These are phyloP conservation scores for Heterodera carotae DNA, from an alignment of 1,140 invertebrate species.

Conservation along the genomic window DNA sequence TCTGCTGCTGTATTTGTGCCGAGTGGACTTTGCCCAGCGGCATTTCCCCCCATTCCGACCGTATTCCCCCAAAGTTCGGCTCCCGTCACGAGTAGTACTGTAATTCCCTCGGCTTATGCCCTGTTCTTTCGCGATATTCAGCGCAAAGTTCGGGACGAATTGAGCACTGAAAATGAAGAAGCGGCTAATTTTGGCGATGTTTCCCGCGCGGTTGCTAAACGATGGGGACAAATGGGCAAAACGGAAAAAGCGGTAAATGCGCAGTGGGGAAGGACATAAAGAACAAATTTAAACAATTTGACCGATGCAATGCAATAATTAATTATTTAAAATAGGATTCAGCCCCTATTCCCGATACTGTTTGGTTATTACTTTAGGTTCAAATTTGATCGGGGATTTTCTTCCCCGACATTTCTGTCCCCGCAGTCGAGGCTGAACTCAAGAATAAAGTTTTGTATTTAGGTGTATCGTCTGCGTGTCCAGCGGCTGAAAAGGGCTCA, in stretches of 20 bases:
- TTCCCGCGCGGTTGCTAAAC: not conserved
- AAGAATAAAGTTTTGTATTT: no score
- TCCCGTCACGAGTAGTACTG: not conserved
- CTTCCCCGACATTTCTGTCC: no score
- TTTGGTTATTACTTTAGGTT: no score
- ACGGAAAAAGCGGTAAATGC: slow-evolving; percentile 16
- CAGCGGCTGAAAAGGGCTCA: not conserved
- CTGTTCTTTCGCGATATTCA: slow-evolving; percentile 28
- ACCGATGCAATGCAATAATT: no score
- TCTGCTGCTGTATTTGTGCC: no score
- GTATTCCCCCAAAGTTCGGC: not conserved
- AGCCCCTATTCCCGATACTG: no score
- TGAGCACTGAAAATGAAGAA: no score
- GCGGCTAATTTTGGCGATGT: slow-evolving; percentile 19
- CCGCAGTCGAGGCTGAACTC: no score
- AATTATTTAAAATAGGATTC: no score
- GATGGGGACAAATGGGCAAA: slow-evolving; percentile 16
- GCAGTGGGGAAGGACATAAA: not conserved
- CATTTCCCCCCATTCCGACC: not conserved
- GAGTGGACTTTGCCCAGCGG: no score
- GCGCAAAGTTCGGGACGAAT: slow-evolving; percentile 8
- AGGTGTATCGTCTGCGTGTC: slow-evolving; percentile 1
- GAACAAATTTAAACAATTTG: no score
- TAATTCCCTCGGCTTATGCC: slow-evolving; percentile 15
- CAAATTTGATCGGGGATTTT: no score